phyloP scores from a whole-genome alignment of 1,140 invertebrate species.

The Lerema accius region DNA sequence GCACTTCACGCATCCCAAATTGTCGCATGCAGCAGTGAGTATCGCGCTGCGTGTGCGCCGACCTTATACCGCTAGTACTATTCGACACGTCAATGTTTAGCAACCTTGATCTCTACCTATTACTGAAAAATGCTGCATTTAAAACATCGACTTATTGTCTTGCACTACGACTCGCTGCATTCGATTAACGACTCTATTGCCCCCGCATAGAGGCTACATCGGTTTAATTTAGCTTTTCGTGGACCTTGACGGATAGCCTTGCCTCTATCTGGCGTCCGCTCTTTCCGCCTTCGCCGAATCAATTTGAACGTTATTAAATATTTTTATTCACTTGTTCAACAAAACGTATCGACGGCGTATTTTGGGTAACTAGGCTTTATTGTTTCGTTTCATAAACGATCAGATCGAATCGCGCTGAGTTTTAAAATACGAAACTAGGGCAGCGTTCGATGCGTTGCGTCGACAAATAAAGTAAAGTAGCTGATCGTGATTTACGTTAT shows the following conservation, averaged over 20 bases:
- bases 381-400: constrained; percentile 10
- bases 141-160: constrained; percentile 76
- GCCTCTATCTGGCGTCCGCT: constrained; percentile 75
- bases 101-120: constrained; percentile 78
- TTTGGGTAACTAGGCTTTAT: constrained; percentile 33
- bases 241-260: constrained; percentile 77
- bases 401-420: background rate
- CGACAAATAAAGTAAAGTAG: constrained; percentile 7
- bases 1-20: background rate
- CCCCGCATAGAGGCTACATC: constrained; percentile 55
- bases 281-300: constrained; percentile 81
- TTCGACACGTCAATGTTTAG: constrained; percentile 42
- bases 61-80: constrained; percentile 48
- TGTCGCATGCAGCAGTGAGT: constrained; percentile 28
- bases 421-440: background rate
- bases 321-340: constrained; percentile 60
- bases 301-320: constrained; percentile 72
- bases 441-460: background rate
- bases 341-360: constrained; percentile 36
- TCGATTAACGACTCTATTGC: constrained; percentile 51
- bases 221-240: constrained; percentile 53
- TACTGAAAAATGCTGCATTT: constrained; percentile 80
- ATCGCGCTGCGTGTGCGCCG: constrained; percentile 35
- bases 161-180: constrained; percentile 46
- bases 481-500: background rate